phyloP scores from a whole-genome alignment of 2,113 vertebrate species.

The Hydropotes inermis region DNA sequence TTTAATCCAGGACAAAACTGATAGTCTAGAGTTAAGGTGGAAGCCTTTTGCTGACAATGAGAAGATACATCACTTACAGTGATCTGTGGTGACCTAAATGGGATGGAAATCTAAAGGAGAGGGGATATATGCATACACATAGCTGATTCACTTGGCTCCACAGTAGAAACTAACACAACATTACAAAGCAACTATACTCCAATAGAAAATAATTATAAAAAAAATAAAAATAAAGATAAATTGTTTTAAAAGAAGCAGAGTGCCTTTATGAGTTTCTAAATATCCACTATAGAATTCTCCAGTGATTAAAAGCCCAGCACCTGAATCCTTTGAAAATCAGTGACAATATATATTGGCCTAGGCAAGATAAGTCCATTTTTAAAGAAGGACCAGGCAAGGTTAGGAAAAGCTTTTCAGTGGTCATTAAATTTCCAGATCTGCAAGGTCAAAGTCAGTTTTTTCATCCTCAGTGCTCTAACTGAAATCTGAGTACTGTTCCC shows the following conservation, averaged over 20 bases:
- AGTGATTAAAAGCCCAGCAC: not conserved
- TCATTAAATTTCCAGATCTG: not conserved
- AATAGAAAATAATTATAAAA: not conserved
- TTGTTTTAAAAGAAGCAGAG: not conserved
- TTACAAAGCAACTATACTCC: not conserved
- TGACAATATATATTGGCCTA: not conserved
- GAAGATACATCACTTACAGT: not conserved
- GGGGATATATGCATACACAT: not conserved
- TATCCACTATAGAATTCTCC: not conserved
- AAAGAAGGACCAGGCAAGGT: not conserved
- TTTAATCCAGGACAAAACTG: not conserved
- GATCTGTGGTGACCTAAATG: not conserved
- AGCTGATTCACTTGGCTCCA: not conserved
- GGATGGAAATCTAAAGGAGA: not conserved
- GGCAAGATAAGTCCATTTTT: not conserved
- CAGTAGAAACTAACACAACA: not conserved
- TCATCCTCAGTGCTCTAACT: not conserved
- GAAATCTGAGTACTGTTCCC: not conserved
- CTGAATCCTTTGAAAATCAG: not conserved
- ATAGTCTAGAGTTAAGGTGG: not conserved
- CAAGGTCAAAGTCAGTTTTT: not conserved
- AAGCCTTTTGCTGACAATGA: not conserved
- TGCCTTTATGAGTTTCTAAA: not conserved
- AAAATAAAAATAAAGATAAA: not conserved
- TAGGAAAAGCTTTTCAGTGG: not conserved